Evolutionary conservation across 1,140 invertebrate genomes (phyloP), one percentile per base, ranked within the genome.

Genomic region (Pseudomyrmex dendroicus): DNA sequence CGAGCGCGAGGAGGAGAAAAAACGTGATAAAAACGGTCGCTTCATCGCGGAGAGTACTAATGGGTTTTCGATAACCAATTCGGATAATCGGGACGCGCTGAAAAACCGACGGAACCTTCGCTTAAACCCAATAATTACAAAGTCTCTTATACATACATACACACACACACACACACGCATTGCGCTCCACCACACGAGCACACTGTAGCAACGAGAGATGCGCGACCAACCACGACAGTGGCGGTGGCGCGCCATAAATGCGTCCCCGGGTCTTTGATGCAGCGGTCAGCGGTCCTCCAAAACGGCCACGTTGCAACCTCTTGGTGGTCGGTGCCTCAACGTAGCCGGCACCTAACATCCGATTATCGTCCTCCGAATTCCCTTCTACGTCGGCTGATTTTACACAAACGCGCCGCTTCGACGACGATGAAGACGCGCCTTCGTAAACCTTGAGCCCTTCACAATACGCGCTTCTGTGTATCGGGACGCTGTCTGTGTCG

Each of bases 401-500:
- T 84, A 89, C 87, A 70, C 25, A 80, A 46, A 35, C 35, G 17
- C 61, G 64, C 1, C 52, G 20, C 17, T 63, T 15, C 9, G 15
- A 2, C 82, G 56, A 25, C 61, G 82, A 84, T 78, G 59, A 64
- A 68, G 54, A 46, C 80, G 59, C 62, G 56, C 83, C 73, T 83
- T 89, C 85, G 86, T 90, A 89, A 91, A 90, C 74, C 35, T 70
- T 48, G 84, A 86, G 83, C 73, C 80, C 72, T 68, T 59, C 70
- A 88, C 88, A 80, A 87, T 86, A 77, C 74, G n/a, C 10, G 50
- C 17, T 59, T 17, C 57, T 35, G 35, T 35, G 35, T 35, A 35
- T 35, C 35, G 5, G 5, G 35, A 35, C 5, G 57, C n/a, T n/a
- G 8, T 59, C n/a, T 35, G 4, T 35, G 46, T 25, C 25, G 25